These are phyloP conservation scores for Scaptomyza tumidula DNA, from an alignment of 2,888 invertebrate genomes.

Conservation along the genomic window DNA sequence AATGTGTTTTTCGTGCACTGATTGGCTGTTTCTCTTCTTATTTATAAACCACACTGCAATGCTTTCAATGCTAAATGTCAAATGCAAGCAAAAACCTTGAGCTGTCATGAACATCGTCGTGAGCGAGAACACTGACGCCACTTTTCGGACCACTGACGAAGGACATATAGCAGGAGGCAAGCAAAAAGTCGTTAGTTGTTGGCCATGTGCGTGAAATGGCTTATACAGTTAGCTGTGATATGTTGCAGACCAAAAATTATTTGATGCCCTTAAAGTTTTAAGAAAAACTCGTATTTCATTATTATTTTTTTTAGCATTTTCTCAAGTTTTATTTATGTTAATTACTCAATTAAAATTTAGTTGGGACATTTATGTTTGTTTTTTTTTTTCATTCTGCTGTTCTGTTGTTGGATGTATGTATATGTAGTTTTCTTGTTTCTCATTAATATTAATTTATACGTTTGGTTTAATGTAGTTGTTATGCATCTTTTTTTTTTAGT, in stretches of 20 bases:
- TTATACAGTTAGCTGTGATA: background rate
- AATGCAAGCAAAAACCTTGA: constrained; percentile 53
- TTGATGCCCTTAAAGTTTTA: background rate
- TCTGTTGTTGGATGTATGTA: constrained; percentile 40
- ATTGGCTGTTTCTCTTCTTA: constrained; percentile 30
- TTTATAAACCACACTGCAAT: constrained; percentile 35
- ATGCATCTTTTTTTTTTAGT: constrained; percentile 61
- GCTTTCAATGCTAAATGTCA: constrained; percentile 62
- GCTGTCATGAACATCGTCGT: constrained; percentile 13
- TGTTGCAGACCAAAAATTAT: background rate
- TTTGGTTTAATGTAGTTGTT: constrained; percentile 57
- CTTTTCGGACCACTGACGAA: constrained; percentile 25
- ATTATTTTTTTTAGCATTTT: constrained; percentile 44
- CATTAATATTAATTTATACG: constrained; percentile 52
- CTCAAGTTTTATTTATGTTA: constrained; percentile 68
- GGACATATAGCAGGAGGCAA: background rate
- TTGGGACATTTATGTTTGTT: constrained; percentile 70
- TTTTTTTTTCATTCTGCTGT: constrained; percentile 21
- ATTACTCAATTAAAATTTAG: constrained; percentile 79
- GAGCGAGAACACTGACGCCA: constrained; percentile 18
- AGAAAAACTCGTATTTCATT: background rate
- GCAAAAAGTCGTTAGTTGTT: constrained; percentile 58
- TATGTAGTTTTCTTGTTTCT: constrained; percentile 47
- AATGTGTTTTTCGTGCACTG: constrained; percentile 14
- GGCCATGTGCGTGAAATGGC: constrained; percentile 23